Evolutionary conservation across 2,797 vertebrate species (phyloP), one percentile per base, ranked within the genome.

Genomic region (Leontopithecus rosalia): DNA sequence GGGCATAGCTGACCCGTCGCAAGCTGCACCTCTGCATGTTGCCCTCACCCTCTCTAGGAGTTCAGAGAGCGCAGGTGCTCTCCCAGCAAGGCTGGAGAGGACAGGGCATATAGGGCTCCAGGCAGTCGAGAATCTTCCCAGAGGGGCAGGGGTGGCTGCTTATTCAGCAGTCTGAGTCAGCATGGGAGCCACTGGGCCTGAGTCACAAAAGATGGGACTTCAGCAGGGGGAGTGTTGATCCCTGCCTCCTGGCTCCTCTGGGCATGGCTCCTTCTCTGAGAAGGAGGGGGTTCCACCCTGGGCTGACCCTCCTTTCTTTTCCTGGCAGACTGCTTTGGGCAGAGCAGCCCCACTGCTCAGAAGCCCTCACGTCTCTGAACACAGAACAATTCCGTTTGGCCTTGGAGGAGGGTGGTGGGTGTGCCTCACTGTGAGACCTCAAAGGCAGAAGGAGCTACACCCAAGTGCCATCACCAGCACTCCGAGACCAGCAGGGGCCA

Each of bases 161-260:
- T 70, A 30, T 55, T 92, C 7, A 8, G 93, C 77, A 80, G 11
- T n/a, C 57, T 64, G 95, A 64, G 41, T 89, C 84, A 92, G 57
- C 12, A 0, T 30, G 55, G 83, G 50, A 91, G 64, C 86, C 57
- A 28, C 3, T 0, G 24, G 39, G 50, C 70, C 91, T 96, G 96
- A 97, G 90, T 98, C 97, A 98, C 90, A 55, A 26, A 43, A 89
- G 85, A 67, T 43, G 61, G 58, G 41, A 39, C 77, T 82, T 26
- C 30, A 22, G 48, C 7, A 30, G 43, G 55, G 26, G 67, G 26
- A 43, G 24, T 58, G 76, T 22, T 0, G 0, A n/a, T 64, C 48
- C 30, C 84, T 3, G 67, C 46, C 48, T 76, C n/a, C 84, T 3
- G 67, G 41, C 39, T 72, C 13, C 55, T 52, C 28, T 43, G 26